A percentile compares a stretch with the other conserved stretches of the same genome.
phyloP scores from a whole-genome alignment of 2,797 vertebrate genomes.

The Pseudomugil tenellus region DNA sequence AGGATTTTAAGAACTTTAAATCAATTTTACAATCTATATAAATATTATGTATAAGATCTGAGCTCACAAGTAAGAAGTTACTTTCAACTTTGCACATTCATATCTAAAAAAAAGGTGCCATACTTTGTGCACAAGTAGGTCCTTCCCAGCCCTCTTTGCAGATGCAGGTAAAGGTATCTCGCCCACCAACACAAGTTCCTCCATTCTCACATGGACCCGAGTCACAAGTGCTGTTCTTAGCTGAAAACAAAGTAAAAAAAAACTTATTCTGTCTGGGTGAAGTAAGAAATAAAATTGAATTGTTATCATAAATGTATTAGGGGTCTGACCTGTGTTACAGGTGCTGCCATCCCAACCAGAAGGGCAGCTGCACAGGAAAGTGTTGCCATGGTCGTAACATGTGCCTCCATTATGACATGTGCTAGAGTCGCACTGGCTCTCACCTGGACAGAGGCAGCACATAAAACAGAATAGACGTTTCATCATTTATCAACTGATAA shows the following conservation, averaged over 20 bases:
- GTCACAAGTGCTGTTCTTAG: slow-evolving; percentile 93
- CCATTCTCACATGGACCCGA: slow-evolving; percentile 92
- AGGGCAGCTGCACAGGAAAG: slow-evolving; percentile 90
- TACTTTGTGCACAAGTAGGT: slow-evolving; percentile 90
- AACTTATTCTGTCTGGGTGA: not conserved
- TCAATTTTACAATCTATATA: no score
- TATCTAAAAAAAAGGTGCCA: slow-evolving; percentile 38
- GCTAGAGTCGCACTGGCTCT: slow-evolving; percentile 91
- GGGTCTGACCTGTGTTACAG: slow-evolving; percentile 87
- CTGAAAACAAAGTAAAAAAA: slow-evolving; percentile 64
- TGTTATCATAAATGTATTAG: not conserved
- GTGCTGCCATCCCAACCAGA: slow-evolving; percentile 91
- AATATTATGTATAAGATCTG: no score
- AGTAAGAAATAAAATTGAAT: not conserved
- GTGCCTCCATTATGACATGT: slow-evolving; percentile 95
- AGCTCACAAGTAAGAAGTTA: no score
- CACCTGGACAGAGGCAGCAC: slow-evolving; percentile 77
- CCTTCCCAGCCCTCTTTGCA: slow-evolving; percentile 97
- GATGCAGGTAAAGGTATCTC: slow-evolving; percentile 92
- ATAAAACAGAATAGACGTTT: slow-evolving; percentile 28
- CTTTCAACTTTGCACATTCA: not conserved
- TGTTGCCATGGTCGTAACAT: slow-evolving; percentile 90
- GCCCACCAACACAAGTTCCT: slow-evolving; percentile 92
- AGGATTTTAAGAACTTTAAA: no score
- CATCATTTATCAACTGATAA: slow-evolving; percentile 16